phyloP scores from a whole-genome alignment of 2,888 invertebrate species.

The Xestia c-nigrum region DNA sequence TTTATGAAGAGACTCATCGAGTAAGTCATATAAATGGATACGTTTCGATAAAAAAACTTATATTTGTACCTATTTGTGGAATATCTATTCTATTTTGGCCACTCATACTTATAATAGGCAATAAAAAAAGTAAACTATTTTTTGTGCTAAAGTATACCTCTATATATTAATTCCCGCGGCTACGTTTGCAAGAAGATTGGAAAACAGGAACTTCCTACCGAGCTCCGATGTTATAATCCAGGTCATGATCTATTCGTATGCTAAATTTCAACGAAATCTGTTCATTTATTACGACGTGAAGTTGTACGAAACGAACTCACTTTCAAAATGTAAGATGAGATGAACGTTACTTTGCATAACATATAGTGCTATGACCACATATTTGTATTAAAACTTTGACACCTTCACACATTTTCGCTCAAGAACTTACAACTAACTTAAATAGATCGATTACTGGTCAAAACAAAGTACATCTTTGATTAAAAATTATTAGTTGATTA shows the following conservation, averaged over 20 bases:
- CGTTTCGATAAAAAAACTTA: background rate
- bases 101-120: background rate
- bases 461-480: slow-evolving; percentile 27
- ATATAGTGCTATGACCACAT: background rate
- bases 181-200: background rate
- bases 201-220: background rate
- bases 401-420: background rate
- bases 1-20: background rate
- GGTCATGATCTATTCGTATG: background rate
- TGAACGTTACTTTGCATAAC: background rate
- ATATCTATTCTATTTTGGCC: background rate
- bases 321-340: background rate
- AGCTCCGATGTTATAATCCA: background rate
- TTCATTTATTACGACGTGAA: background rate
- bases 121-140: background rate
- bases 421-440: slow-evolving; percentile 1
- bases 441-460: slow-evolving; percentile 12
- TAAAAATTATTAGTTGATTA: slow-evolving; percentile 27
- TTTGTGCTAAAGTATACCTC: background rate
- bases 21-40: slow-evolving; percentile 5
- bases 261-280: background rate
- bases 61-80: background rate
- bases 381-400: background rate
- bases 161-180: background rate
- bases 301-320: background rate